phyloP scores from a whole-genome alignment of 2,113 vertebrate species.

The Ardeotis arabs region DNA sequence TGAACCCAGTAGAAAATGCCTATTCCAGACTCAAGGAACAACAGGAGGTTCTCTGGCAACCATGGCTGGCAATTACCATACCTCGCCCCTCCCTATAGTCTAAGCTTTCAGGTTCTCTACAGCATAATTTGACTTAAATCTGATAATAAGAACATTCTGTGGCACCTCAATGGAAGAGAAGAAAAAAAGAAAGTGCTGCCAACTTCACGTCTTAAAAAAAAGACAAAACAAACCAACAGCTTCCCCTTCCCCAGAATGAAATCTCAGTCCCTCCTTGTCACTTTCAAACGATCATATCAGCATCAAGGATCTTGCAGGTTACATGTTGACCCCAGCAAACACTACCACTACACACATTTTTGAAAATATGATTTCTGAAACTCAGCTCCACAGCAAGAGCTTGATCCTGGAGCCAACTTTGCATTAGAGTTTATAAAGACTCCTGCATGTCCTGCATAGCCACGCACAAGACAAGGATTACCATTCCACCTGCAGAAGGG shows the following conservation, averaged over 20 bases:
- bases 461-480: neutral
- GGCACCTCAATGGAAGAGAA: neutral
- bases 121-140: neutral
- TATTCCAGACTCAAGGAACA: neutral
- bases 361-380: neutral
- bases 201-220: neutral
- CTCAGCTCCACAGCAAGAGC: neutral
- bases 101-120: neutral
- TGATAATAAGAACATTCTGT: neutral
- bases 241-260: neutral
- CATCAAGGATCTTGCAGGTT: neutral
- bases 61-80: neutral
- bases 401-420: neutral
- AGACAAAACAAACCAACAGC: neutral
- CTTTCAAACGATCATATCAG: neutral
- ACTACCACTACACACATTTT: neutral
- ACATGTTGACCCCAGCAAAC: neutral
- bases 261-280: neutral
- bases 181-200: neutral
- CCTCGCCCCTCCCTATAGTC: neutral
- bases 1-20: neutral
- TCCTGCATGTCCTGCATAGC: neutral
- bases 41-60: neutral
- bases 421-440: neutral
- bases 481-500: neutral